Base-by-base conservation (phyloP, 2,888 invertebrate species). In the Mamestra brassicae region DNA sequence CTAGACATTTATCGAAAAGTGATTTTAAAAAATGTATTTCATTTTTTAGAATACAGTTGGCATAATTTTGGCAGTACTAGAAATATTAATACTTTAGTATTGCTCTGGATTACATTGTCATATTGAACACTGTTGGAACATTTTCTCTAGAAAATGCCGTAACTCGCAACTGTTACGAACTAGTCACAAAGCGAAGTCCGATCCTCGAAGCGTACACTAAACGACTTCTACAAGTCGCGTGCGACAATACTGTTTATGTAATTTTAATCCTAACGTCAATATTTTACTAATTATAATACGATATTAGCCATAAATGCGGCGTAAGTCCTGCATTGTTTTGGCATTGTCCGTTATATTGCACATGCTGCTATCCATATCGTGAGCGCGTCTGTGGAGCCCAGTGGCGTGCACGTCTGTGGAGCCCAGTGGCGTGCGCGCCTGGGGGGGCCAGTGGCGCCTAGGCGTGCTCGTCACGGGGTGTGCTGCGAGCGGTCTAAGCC, bases 81-180 rank as follows among this genome's bases (percentile, higher is more conserved):
- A 95, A 93, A 96, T 93, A 96, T 95, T 93, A 96, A 96, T 96
- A 96, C 95, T 95, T 96, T 96, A 96, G 95, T 96, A 96, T 96
- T 96, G 96, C 96, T 96, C 95, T 95, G 96, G 92, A 93, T 96
- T 96, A 96, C 96, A 96, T 96, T 95, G 96, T 96, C 96, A 93
- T 93, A 89, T 93, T 96, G 96, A 96, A 96, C 96, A 96, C 96
- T 91, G 95, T 90, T 90, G 90, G 90, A 90, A 88, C 92, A 90
- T 91, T 89, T 89, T 88, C 93, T 85, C 91, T 91, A 89, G 92
- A 92, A 90, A 91, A 91, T 88, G 92, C 85, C 89, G 87, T 88
- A 90, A 89, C 87, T 87, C 81, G 84, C 86, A 72, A 76, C 83
- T 79, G 82, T 77, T 83, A 88, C 87, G 84, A 78, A 68, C 66